A percentile compares a stretch with the other conserved stretches of the same genome.
Evolutionary conservation across 2,113 vertebrate species (phyloP).

Genomic region (Anthoscopus minutus): DNA sequence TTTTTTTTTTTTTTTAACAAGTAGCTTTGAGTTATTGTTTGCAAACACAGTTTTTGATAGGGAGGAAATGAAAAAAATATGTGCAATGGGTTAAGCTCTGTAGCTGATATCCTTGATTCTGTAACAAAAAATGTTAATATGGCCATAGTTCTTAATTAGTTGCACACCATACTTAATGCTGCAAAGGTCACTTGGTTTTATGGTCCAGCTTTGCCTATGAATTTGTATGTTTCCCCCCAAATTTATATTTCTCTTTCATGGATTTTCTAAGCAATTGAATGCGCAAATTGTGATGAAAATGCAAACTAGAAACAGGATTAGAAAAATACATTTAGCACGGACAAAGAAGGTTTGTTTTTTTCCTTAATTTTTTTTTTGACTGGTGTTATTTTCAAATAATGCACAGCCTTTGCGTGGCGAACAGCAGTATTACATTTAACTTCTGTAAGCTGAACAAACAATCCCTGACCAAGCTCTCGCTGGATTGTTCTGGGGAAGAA

Average conservation of each 20-base stretch:
- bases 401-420: constrained; percentile 5
- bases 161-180: background rate
- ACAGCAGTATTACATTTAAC: constrained; percentile 41
- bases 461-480: constrained; percentile 29
- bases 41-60: background rate
- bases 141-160: background rate
- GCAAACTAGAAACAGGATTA: background rate
- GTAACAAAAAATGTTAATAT: constrained; percentile 4
- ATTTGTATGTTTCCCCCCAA: background rate
- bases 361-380: background rate
- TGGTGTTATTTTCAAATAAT: background rate
- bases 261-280: background rate
- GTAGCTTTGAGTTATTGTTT: constrained; percentile 7
- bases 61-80: constrained; percentile 29
- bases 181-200: constrained; percentile 50
- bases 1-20: background rate
- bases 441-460: constrained; percentile 63
- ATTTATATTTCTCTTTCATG: background rate
- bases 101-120: constrained; percentile 14
- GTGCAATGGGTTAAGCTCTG: background rate
- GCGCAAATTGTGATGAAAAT: background rate
- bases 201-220: background rate
- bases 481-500: constrained; percentile 39
- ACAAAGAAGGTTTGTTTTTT: background rate
- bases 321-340: background rate